These are phyloP conservation scores for Leontocebus nigricollis DNA, from an alignment of 2,797 vertebrate genomes.

Conservation along the genomic window DNA sequence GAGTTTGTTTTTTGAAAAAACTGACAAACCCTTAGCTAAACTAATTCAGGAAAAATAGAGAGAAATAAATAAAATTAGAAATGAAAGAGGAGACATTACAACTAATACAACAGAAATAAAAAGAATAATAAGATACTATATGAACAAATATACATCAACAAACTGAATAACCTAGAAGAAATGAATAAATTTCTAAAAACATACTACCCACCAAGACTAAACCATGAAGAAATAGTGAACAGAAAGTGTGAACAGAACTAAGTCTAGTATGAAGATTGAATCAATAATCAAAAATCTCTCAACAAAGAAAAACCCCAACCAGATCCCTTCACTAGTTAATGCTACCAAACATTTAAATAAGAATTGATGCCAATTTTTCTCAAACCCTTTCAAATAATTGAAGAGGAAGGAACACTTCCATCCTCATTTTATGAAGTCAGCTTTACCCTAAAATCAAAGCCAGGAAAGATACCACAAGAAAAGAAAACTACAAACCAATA, in stretches of 20 bases:
- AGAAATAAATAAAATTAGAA: background rate
- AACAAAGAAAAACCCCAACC: background rate
- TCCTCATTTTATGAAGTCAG: background rate
- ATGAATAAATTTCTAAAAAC: background rate
- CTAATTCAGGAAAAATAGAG: background rate
- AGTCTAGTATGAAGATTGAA: background rate
- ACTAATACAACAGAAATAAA: background rate
- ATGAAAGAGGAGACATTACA: background rate
- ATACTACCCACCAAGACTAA: background rate
- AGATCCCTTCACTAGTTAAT: background rate
- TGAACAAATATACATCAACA: background rate
- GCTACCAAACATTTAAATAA: constrained; percentile 4
- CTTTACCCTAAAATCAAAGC: background rate
- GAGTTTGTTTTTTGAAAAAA: background rate
- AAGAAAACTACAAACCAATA: background rate
- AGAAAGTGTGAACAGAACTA: background rate
- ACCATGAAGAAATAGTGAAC: background rate
- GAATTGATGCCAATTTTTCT: background rate
- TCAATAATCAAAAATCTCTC: background rate
- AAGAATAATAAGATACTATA: background rate
- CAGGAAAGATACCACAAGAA: background rate
- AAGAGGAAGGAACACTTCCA: background rate
- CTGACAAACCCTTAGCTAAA: background rate
- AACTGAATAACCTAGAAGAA: background rate
- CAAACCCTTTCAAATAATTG: background rate